Conservation (phyloP, 1,140 invertebrate genomes). For the Hetaerina americana region DNA sequence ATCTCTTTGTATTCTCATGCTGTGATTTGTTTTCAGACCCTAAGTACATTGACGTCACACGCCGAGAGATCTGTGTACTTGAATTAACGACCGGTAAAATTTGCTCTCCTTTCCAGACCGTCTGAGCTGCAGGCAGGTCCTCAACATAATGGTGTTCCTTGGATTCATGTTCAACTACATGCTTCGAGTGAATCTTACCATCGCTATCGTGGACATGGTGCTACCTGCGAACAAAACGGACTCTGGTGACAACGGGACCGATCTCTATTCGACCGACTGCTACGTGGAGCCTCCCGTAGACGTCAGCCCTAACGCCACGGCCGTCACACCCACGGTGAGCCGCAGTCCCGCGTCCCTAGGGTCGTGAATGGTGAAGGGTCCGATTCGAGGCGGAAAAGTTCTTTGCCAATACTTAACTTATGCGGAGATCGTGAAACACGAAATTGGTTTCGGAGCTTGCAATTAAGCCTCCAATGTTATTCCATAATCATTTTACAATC, state of each 20-base stretch:
- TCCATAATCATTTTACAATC: too few relatives aligned
- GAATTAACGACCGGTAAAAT: too few relatives aligned
- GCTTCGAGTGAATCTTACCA: constrained; percentile 73
- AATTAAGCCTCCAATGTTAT: too few relatives aligned
- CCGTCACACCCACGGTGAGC: neutral
- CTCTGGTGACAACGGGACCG: constrained; percentile 13
- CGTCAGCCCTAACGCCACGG: neutral
- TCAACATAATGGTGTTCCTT: constrained; percentile 71
- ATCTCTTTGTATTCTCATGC: too few relatives aligned
- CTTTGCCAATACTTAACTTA: too few relatives aligned
- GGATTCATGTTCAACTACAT: constrained; percentile 84
- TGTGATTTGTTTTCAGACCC: too few relatives aligned
- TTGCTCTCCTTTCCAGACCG: constrained; percentile 41
- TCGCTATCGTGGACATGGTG: constrained; percentile 77
- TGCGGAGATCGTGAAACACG: too few relatives aligned
- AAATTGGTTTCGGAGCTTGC: too few relatives aligned
- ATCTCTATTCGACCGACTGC: neutral
- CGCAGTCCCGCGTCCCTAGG: neutral
- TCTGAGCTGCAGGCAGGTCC: constrained; percentile 59
- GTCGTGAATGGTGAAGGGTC: too few relatives aligned
- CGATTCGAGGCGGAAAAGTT: too few relatives aligned
- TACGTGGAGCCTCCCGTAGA: neutral
- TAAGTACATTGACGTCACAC: too few relatives aligned
- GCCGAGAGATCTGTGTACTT: too few relatives aligned
- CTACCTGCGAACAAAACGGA: constrained; percentile 34